Percentiles rank a stretch among this genome's conserved stretches.
These are phyloP conservation scores for Phaethornis superciliosus DNA, from an alignment of 2,113 vertebrate genomes.

Conservation along the genomic window DNA sequence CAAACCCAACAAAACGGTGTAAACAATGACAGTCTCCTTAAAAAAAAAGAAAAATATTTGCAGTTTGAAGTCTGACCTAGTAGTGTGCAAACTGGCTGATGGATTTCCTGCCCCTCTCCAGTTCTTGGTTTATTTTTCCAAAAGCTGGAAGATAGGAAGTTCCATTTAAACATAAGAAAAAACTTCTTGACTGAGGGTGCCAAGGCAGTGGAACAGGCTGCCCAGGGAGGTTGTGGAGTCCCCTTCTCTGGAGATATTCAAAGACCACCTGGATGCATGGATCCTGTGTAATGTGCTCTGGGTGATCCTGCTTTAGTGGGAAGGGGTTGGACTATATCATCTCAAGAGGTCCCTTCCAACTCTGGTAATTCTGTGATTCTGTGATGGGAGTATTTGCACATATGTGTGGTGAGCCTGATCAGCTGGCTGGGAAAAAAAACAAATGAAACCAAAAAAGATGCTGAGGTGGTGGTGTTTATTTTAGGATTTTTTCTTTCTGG, in stretches of 20 bases:
- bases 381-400: neutral
- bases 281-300: no score
- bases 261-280: no score
- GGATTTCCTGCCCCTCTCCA: neutral
- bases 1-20: neutral
- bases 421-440: neutral
- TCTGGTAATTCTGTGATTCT: no score
- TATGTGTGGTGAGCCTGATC: neutral
- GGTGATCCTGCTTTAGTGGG: no score
- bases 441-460: neutral
- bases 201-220: no score
- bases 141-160: no score
- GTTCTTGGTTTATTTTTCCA: neutral
- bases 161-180: no score
- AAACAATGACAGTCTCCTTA: neutral
- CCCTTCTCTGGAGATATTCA: no score
- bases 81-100: neutral
- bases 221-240: no score
- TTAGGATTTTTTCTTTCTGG: neutral
- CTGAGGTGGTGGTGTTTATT: neutral
- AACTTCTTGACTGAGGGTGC: no score
- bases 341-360: no score
- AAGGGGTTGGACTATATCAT: no score
- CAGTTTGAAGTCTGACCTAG: neutral
- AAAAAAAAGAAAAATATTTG: neutral